Evolutionary conservation across 2,888 invertebrate species (phyloP), one percentile per base, ranked within the genome.

Genomic region (Amblyjoppa proteus): DNA sequence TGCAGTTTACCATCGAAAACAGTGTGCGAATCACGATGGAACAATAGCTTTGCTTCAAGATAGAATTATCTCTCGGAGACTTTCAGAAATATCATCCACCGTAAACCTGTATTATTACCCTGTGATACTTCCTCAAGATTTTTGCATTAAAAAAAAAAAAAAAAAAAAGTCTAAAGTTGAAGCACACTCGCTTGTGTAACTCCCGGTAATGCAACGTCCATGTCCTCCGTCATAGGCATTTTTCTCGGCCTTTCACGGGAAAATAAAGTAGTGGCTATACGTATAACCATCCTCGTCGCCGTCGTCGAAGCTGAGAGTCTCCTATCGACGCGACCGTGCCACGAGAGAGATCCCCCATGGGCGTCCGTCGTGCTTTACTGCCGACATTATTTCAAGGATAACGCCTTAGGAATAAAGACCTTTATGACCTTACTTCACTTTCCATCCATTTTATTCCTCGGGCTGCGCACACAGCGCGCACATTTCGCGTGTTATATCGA

Each of bases 341-440:
- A 78, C 82, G 88, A 87, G 88, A 87, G 45, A 45, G 45, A 45
- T 45, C 89, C 90, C 88, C 90, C 87, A 85, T 87, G 88, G 88
- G 89, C 89, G 88, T 84, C 88, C 78, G 83, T 84, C 83, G 88
- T 90, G 88, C 89, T 91, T 91, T 91, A 91, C 90, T 90, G 88
- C 91, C 86, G 87, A 89, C 91, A 90, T 92, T 92, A 92, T 91
- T 90, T 89, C 87, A 78, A 88, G 90, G 91, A 91, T 92, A 92
- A 91, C 91, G 90, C 88, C 83, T 83, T 58, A 85, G 88, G 91
- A 92, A 92, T 92, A 92, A 92, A 92, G 92, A 92, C 90, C 90
- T 92, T 92, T 92, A 92, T 91, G 90, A 89, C 90, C 91, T 91
- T 89, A 89, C 90, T 89, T 89, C 87, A 90, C 90, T 90, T 89